A percentile compares a stretch with the other conserved stretches of the same genome.
These are phyloP conservation scores for Fopius arisanus DNA, from an alignment of 1,140 invertebrate genomes.

Conservation along the genomic window DNA sequence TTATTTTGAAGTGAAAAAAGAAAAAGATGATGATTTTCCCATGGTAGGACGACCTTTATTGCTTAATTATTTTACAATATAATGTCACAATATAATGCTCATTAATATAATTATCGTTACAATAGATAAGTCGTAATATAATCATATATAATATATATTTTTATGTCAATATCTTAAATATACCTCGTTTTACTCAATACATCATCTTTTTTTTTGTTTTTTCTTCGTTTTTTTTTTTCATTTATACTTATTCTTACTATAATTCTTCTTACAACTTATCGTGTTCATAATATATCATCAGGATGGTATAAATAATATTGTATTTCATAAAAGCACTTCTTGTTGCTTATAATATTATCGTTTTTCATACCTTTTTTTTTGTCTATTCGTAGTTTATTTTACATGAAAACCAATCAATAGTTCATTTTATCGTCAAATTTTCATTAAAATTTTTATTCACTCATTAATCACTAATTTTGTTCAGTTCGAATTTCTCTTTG, in stretches of 20 bases:
- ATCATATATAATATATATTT: conserved; percentile 45
- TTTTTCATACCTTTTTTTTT: conserved; percentile 46
- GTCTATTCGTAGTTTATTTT: conserved; percentile 29
- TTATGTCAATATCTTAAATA: conserved; percentile 34
- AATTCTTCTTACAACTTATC: conserved; percentile 27
- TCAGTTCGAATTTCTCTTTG: conserved; percentile 5
- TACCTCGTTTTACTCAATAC: conserved; percentile 53
- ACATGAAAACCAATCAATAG: conserved; percentile 14
- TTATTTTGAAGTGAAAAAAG: not conserved
- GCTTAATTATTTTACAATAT: conserved; percentile 55
- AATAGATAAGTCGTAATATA: conserved; percentile 56
- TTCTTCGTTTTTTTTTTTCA: not conserved
- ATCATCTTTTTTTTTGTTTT: conserved; percentile 44
- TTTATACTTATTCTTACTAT: conserved; percentile 43
- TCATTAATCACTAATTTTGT: conserved; percentile 15
- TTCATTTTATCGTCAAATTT: conserved; percentile 39
- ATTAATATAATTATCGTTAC: conserved; percentile 56
- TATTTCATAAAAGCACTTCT: conserved; percentile 64
- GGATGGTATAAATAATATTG: conserved; percentile 63
- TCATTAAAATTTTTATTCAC: conserved; percentile 17
- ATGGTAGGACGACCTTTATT: conserved; percentile 62
- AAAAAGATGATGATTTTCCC: not conserved
- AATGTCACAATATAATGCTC: conserved; percentile 60
- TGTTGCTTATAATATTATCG: conserved; percentile 63
- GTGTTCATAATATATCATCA: conserved; percentile 40